These are phyloP conservation scores for Cladopsammia gracilis DNA, from an alignment of 64 coral and sea anemone genomes.

Conservation along the genomic window DNA sequence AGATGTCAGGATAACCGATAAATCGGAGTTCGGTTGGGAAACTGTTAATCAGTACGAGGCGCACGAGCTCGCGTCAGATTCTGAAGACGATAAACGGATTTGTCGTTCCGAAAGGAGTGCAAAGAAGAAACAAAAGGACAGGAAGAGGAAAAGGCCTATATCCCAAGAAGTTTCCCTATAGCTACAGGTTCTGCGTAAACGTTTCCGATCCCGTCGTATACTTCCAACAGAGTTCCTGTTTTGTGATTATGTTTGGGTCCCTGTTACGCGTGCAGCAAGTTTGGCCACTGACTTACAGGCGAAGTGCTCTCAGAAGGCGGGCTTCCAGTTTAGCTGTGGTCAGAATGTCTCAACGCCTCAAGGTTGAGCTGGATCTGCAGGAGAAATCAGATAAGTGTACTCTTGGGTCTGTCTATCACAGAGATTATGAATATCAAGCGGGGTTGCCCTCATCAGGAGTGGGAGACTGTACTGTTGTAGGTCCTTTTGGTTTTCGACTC, in stretches of 20 bases:
- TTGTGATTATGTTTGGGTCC: conserved; percentile 30
- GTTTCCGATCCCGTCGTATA: conserved; percentile 34
- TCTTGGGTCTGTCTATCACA: neutral
- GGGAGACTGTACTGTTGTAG: neutral
- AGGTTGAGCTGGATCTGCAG: no score
- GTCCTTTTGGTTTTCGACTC: neutral
- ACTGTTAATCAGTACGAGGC: conserved; percentile 49
- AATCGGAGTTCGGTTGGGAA: no score
- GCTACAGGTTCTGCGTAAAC: neutral
- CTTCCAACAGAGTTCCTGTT: conserved; percentile 18
- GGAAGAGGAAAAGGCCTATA: neutral
- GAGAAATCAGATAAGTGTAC: neutral
- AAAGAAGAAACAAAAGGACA: conserved; percentile 28
- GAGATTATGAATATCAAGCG: neutral
- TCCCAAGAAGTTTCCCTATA: neutral
- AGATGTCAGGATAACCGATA: no score
- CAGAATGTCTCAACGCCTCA: no score
- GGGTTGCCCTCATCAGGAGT: conserved; percentile 1
- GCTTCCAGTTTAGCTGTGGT: neutral
- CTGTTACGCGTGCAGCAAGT: conserved; percentile 23
- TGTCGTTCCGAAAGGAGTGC: conserved; percentile 39
- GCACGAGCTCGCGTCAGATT: conserved; percentile 49
- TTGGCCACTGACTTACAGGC: conserved; percentile 50
- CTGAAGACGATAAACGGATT: conserved; percentile 43
- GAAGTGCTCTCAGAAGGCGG: conserved; percentile 43